These are phyloP conservation scores for Rallus limicola DNA, from an alignment of 2,113 vertebrate genomes.

Conservation along the genomic window DNA sequence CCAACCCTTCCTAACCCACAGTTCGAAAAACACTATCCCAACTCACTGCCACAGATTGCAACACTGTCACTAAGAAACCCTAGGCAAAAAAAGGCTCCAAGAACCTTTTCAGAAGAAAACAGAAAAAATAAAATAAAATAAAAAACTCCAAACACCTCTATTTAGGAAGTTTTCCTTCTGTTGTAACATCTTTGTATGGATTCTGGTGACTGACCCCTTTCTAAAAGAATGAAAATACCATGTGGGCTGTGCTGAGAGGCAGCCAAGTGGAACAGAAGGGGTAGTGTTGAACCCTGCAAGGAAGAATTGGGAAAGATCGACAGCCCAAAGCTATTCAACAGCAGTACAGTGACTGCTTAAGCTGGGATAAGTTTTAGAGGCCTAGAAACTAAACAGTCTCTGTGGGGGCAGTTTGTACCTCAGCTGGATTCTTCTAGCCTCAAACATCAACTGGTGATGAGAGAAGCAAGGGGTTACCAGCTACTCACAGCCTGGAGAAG, in stretches of 20 bases:
- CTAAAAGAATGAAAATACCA: conserved; percentile 55
- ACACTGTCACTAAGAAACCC: background rate
- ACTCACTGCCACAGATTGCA: background rate
- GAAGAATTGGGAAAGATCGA: conserved; percentile 16
- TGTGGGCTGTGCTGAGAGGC: conserved; percentile 39
- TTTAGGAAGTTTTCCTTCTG: conserved; percentile 32
- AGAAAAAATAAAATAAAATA: background rate
- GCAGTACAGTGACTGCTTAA: conserved; percentile 10
- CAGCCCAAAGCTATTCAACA: conserved; percentile 36
- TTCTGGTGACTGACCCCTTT: conserved; percentile 48
- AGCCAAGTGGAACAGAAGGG: conserved; percentile 66
- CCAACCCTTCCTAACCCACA: background rate
- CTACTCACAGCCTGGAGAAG: conserved; percentile 13
- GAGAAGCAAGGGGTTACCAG: conserved; percentile 19
- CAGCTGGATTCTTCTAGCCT: background rate
- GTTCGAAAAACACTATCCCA: background rate
- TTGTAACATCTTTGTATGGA: conserved; percentile 42
- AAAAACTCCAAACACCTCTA: background rate
- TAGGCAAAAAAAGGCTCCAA: background rate
- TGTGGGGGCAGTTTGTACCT: background rate
- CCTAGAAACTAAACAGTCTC: background rate
- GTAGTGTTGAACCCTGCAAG: conserved; percentile 31
- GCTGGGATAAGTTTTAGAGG: background rate
- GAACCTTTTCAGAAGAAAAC: background rate
- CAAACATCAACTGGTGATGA: background rate